Evolutionary conservation across 2,113 vertebrate species (phyloP).

Genomic region (Neogale vison): DNA sequence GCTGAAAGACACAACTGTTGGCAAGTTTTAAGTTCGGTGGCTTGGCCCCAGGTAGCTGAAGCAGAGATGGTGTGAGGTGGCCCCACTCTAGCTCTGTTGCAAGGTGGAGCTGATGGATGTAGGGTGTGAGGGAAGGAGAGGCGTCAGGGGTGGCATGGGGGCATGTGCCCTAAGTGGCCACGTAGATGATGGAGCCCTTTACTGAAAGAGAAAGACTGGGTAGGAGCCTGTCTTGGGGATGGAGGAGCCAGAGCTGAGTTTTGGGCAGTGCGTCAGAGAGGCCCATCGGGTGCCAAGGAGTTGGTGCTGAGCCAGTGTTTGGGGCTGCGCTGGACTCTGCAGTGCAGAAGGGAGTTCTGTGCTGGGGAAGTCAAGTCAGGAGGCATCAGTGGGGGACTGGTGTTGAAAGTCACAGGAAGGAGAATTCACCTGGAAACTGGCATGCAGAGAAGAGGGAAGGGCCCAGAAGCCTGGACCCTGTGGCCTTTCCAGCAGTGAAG

Average conservation of each 20-base stretch:
- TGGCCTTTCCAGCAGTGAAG: too few species aligned
- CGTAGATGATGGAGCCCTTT: neutral
- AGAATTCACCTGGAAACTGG: neutral
- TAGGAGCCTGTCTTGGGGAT: fast-evolving
- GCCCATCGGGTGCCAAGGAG: neutral
- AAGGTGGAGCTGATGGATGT: neutral
- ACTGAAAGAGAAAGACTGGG: neutral
- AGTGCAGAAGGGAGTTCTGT: neutral
- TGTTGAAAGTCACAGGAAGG: neutral
- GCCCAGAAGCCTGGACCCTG: neutral
- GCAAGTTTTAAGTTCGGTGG: neutral
- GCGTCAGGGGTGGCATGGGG: neutral
- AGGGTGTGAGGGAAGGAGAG: neutral
- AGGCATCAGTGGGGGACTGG: neutral
- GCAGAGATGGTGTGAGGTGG: neutral
- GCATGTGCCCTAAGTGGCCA: neutral
- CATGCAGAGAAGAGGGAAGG: neutral
- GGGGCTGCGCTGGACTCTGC: neutral
- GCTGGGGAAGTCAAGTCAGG: neutral
- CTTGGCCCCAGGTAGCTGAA: neutral
- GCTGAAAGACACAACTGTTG: neutral
- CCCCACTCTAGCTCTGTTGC: neutral
- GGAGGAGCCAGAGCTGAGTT: neutral
- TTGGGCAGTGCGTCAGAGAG: neutral
- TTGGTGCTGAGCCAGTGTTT: neutral